These are phyloP conservation scores for Perca schrenkii DNA, from an alignment of 2,113 vertebrate species.

Conservation along the genomic window DNA sequence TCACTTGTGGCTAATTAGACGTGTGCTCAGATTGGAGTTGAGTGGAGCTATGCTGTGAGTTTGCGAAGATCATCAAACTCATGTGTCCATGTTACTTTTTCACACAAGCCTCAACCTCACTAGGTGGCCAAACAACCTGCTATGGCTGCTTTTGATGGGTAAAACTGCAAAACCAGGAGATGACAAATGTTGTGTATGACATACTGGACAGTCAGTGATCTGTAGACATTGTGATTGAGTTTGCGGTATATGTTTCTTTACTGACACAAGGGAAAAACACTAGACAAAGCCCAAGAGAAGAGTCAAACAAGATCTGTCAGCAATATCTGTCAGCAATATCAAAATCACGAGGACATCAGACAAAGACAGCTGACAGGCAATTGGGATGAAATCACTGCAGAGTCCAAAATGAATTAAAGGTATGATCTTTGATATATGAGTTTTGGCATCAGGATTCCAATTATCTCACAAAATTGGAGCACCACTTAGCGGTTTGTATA, in stretches of 20 bases:
- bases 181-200: not conserved
- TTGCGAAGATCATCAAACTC: not conserved
- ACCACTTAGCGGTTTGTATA: slow-evolving; percentile 1
- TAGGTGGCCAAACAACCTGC: not conserved
- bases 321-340: too few relatives aligned
- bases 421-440: not conserved
- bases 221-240: slow-evolving; percentile 1
- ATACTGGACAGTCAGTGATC: not conserved
- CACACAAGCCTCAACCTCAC: not conserved
- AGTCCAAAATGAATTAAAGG: not conserved
- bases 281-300: not conserved
- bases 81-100: not conserved
- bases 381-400: not conserved
- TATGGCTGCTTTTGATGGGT: not conserved
- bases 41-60: too few relatives aligned
- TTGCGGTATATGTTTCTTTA: not conserved
- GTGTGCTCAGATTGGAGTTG: not conserved
- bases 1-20: not conserved
- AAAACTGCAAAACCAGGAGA: not conserved
- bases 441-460: not conserved
- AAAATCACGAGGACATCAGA: not conserved
- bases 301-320: not conserved
- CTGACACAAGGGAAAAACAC: not conserved
- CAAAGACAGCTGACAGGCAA: not conserved
- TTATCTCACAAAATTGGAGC: not conserved